Percentiles rank a stretch among this genome's conserved stretches.
phyloP scores from a whole-genome alignment of 2,888 invertebrate genomes.

The Cenopis cana region DNA sequence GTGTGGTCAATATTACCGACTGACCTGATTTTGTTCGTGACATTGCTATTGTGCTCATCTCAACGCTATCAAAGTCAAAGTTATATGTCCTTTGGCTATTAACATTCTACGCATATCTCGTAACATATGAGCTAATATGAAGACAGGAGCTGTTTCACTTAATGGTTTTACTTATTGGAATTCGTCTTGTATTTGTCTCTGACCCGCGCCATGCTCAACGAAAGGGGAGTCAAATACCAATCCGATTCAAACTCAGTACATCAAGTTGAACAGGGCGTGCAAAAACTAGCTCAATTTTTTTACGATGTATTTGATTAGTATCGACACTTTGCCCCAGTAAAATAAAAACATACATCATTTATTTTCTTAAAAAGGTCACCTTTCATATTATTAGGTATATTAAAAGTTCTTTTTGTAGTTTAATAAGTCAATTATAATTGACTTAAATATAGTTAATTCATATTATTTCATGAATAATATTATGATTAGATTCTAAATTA shows the following conservation, averaged over 20 bases:
- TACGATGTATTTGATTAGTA: neutral
- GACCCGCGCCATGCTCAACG: neutral
- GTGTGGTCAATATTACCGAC: constrained; percentile 10
- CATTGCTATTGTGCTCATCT: constrained; percentile 10
- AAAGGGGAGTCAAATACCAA: neutral
- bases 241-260: neutral
- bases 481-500: no score
- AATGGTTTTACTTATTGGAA: neutral
- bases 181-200: neutral
- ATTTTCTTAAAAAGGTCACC: neutral
- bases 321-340: neutral
- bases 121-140: neutral
- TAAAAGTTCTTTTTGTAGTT: no score
- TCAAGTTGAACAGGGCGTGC: neutral
- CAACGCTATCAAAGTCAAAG: constrained; percentile 12
- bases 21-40: constrained; percentile 18
- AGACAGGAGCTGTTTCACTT: neutral
- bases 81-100: neutral
- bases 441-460: no score
- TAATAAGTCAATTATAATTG: no score
- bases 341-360: neutral
- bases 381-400: no score
- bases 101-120: neutral
- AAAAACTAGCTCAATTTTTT: neutral
- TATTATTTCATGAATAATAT: no score